These are phyloP conservation scores for Knipowitschia caucasica DNA, from an alignment of 2,797 vertebrate genomes.

Conservation along the genomic window DNA sequence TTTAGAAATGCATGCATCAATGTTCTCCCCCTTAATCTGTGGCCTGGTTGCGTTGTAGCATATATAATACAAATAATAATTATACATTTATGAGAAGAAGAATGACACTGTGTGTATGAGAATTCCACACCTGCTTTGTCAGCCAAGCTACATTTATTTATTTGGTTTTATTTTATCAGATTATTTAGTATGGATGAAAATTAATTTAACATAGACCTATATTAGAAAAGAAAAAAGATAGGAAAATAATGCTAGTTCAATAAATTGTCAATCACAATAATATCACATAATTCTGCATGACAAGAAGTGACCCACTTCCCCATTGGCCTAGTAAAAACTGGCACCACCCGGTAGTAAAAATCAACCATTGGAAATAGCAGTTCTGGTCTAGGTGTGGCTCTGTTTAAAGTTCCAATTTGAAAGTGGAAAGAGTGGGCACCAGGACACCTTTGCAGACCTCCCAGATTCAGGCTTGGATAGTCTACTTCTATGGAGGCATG, in stretches of 20 bases:
- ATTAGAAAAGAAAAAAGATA: no score
- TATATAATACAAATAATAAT: neutral
- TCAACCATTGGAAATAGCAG: slow-evolving; percentile 6
- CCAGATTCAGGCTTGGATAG: slow-evolving; percentile 16
- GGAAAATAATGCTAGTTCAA: no score
- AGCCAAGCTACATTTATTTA: no score
- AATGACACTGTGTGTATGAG: neutral
- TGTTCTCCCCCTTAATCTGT: no score
- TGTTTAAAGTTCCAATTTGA: slow-evolving; percentile 20
- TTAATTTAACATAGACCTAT: no score
- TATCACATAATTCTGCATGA: neutral
- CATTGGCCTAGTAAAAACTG: neutral
- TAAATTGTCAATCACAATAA: no score
- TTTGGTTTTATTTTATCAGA: no score
- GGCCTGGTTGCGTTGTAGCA: no score
- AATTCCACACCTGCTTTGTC: no score
- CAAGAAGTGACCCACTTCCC: slow-evolving; percentile 4
- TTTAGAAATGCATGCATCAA: no score
- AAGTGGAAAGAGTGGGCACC: slow-evolving; percentile 21
- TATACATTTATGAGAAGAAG: no score
- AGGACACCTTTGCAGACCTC: slow-evolving; percentile 22
- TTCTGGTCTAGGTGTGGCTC: slow-evolving; percentile 10
- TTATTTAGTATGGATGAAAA: no score
- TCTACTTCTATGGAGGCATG: slow-evolving; percentile 21
- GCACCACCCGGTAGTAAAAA: slow-evolving; percentile 1